Base-by-base conservation (phyloP, 2,888 invertebrate species). In the Girardia tigrina region DNA sequence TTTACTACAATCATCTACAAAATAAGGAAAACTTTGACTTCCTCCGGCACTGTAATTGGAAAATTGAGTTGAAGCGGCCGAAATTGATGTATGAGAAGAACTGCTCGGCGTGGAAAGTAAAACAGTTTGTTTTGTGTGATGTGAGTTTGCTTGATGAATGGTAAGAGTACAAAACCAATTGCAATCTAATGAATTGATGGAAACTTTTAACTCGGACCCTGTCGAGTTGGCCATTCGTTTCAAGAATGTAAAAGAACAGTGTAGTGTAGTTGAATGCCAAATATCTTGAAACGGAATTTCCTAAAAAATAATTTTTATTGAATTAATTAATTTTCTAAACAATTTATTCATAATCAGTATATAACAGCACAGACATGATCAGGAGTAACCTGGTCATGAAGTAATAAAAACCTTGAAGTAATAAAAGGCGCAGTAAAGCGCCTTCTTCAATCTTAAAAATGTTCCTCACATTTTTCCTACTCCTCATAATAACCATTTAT, bases 201-300 rank as follows among this genome's bases (percentile, higher is more conserved):
- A 56, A 20, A 56, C n/a, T 56, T 56, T 56, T 23, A 56, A 56
- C 23, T 56, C 56, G 4, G 56, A 56, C 20, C 56, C 23, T n/a
- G 4, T 56, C 4, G 56, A 4, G 23, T 56, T 56, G 6, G 23
- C 23, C 56, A 56, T 4, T n/a, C 56, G 56, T 56, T 56, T 56
- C 20, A 56, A 20, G n/a, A 56, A 56, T 12, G 56, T 56, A 16
- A 56, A 56, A 2, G 56, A 56, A 56, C 56, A 56, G 23, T 56
- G 56, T 23, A 56, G 4, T 56, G 56, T 56, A 6, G 56, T n/a
- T 56, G 56, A 56, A 56, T 56, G 56, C 56, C 56, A 56, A 4
- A 56, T 23, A 56, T 56, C 56, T 56, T 56, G 56, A n/a, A 56
- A 56, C 56, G 56, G 56, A 56, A 56, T 56, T 56, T 56, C 56